Evolutionary conservation across 2,113 vertebrate species (phyloP).

Genomic region (Ctenomys sociabilis): DNA sequence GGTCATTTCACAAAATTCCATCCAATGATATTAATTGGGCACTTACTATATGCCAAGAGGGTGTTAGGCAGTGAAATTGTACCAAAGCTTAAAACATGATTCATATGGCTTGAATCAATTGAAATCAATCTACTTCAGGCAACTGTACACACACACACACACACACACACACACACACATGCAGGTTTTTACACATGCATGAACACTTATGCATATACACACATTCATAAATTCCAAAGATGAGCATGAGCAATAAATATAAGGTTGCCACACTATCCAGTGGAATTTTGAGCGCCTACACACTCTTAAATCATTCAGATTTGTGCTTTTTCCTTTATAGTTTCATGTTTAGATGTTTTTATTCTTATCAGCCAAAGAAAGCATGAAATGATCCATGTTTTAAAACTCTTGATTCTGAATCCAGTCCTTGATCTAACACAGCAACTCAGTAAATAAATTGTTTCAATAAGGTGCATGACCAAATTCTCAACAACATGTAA

Average conservation of each 20-base stretch:
- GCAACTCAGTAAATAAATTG: background rate
- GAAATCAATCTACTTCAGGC: constrained; percentile 15
- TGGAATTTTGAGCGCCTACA: background rate
- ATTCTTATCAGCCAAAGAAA: background rate
- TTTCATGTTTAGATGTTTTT: background rate
- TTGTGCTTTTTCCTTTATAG: background rate
- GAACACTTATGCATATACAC: background rate
- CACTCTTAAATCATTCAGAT: background rate
- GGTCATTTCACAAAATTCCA: background rate
- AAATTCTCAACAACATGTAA: background rate
- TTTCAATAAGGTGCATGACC: background rate
- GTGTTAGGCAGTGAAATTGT: background rate
- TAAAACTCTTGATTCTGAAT: background rate
- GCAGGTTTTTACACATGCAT: too few relatives aligned
- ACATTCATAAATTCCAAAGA: background rate
- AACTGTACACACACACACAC: background rate
- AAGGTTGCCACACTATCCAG: background rate
- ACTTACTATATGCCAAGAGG: background rate
- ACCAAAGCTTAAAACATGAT: background rate
- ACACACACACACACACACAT: background rate
- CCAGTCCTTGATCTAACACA: background rate
- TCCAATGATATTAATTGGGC: background rate
- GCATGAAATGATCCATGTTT: background rate
- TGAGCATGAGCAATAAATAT: background rate
- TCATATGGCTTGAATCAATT: background rate